Percentiles rank a stretch among this genome's conserved stretches.
Evolutionary conservation across 2,797 vertebrate genomes (phyloP).

Genomic region (Varecia variegata): DNA sequence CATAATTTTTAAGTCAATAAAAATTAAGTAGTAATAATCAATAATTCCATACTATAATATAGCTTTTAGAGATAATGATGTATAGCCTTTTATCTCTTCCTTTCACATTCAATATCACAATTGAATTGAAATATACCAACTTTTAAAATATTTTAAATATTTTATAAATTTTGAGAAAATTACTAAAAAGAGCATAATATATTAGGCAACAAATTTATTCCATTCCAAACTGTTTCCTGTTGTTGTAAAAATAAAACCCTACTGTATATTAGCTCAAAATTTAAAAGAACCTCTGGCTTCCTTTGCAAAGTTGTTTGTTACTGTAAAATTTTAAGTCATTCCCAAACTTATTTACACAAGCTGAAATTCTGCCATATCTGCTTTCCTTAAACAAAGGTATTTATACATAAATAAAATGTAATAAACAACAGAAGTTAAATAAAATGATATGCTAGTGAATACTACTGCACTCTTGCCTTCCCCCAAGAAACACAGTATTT

Average conservation of each 20-base stretch:
- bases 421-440: not conserved
- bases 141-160: constrained; percentile 27
- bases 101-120: constrained; percentile 10
- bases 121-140: not conserved
- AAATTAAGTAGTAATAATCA: not conserved
- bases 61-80: not conserved
- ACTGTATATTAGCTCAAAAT: not conserved
- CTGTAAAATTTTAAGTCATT: not conserved
- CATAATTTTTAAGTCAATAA: not conserved
- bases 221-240: not conserved
- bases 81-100: not conserved
- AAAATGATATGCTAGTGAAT: constrained; percentile 30
- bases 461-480: not conserved
- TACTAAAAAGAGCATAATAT: not conserved
- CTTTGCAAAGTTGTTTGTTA: constrained; percentile 21
- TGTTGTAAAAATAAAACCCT: not conserved
- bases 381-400: not conserved
- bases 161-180: constrained; percentile 26
- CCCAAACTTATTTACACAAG: constrained; percentile 12
- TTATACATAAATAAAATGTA: constrained; percentile 39
- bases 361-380: not conserved
- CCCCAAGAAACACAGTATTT: not conserved
- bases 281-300: not conserved
- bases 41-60: not conserved
- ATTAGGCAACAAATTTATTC: not conserved